phyloP scores from a whole-genome alignment of 1,140 invertebrate genomes.

The Scaptomyza hsui region DNA sequence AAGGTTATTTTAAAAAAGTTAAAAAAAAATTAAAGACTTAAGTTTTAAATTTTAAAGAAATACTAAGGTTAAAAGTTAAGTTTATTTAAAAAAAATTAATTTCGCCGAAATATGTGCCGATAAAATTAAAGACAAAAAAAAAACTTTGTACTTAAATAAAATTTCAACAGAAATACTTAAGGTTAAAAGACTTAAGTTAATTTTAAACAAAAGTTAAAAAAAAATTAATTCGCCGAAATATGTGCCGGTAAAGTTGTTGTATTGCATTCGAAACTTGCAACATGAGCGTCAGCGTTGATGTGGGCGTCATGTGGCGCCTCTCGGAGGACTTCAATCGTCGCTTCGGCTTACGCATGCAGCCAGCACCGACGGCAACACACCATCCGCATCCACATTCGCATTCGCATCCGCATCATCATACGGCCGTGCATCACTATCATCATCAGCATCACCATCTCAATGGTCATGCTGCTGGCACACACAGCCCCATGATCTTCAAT shows the following conservation, averaged over 20 bases:
- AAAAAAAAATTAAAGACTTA: no score
- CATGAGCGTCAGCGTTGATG: constrained; percentile 83
- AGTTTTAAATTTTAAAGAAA: no score
- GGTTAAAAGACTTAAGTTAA: no score
- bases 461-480: constrained; percentile 41
- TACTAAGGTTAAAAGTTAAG: no score
- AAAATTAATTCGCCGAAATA: not conserved
- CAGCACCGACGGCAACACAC: constrained; percentile 61
- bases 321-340: constrained; percentile 83
- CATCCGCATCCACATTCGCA: constrained; percentile 66
- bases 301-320: constrained; percentile 84
- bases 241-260: constrained; percentile 1
- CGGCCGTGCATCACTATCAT: constrained; percentile 68
- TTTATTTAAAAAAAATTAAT: no score
- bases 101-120: no score
- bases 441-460: constrained; percentile 64
- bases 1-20: no score
- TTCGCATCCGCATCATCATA: constrained; percentile 57
- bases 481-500: constrained; percentile 85
- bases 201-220: not conserved
- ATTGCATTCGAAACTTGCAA: not conserved
- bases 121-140: no score
- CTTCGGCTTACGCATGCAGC: constrained; percentile 80
- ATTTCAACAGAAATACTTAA: no score
- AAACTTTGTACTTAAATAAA: no score